Evolutionary conservation across 1,140 invertebrate genomes (phyloP), one percentile per base, ranked within the genome.

Genomic region (Manduca sexta): DNA sequence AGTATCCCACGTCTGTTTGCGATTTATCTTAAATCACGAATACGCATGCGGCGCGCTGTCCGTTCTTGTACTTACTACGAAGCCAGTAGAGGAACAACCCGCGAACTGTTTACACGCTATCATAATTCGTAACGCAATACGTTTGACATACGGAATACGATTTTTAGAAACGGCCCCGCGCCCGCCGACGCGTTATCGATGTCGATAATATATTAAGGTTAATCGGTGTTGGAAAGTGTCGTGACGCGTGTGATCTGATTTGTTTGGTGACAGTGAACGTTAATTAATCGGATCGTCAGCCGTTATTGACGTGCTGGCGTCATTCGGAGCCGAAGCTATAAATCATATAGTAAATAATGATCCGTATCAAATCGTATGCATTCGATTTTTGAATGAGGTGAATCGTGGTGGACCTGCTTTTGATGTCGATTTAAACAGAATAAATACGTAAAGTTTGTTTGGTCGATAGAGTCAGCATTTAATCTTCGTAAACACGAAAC

Each of bases 51-150:
- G 21, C 21, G 21, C 8, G 21, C 21, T 3, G 21, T 26, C 21
- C 4, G 21, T 26, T 8, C 21, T 48, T 45, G 52, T 56, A 67
- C 39, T 47, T 45, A 57, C 54, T 60, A 56, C 52, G 53, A 48
- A 53, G 57, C 60, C 69, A 82, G 78, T 82, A 72, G 64, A 68
- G 49, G 57, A 66, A 65, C 68, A 64, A 62, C 71, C 46, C 55
- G 69, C 69, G 73, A 55, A 40, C 56, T 42, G 76, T 33, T 62
- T 68, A 63, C 74, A 83, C 79, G 79, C 64, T 52, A 66, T 50
- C 55, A 51, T 53, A 37, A 54, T 68, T 50, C 54, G 52, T 52
- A 35, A 17, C 29, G 43, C 38, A 14, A 26, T n/a, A 11, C 18
- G 21, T 14, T 14, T 13, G 13, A 43, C n/a, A 43, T 30, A 35